These are phyloP conservation scores for Craseonycteris thonglongyai DNA, from an alignment of 2,113 vertebrate species.

Conservation along the genomic window DNA sequence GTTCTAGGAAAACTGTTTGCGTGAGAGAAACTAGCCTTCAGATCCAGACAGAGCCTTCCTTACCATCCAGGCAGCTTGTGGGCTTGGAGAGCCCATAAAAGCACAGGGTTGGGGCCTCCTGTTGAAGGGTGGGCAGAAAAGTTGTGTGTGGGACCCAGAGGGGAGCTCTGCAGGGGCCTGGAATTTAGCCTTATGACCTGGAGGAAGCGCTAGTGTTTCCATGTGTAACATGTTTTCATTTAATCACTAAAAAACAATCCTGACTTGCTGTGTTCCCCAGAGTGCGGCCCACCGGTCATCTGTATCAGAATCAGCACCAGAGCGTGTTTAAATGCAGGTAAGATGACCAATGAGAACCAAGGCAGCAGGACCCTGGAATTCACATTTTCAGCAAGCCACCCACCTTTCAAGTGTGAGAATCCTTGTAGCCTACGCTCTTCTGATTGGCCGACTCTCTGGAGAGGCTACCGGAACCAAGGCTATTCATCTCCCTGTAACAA, in stretches of 20 bases:
- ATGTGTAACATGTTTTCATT: background rate
- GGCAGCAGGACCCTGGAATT: background rate
- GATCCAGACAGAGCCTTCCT: background rate
- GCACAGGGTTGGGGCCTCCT: background rate
- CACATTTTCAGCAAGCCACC: background rate
- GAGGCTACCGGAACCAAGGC: background rate
- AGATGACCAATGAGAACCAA: background rate
- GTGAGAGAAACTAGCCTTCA: background rate
- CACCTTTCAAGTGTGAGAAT: background rate
- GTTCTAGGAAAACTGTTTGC: background rate
- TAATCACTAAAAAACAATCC: conserved; percentile 13
- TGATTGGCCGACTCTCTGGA: background rate
- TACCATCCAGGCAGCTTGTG: background rate
- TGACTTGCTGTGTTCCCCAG: background rate
- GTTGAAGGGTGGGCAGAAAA: background rate
- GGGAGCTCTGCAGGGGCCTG: background rate
- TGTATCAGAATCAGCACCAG: background rate
- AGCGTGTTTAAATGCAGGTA: background rate
- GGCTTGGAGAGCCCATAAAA: background rate
- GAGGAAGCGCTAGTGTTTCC: conserved; percentile 7
- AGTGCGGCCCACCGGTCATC: background rate
- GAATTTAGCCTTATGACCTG: background rate
- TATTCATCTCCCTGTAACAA: background rate
- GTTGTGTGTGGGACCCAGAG: background rate
- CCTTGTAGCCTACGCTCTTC: rapidly evolving